phyloP scores from a whole-genome alignment of 2,888 invertebrate species.

The Agrotis ipsilon region DNA sequence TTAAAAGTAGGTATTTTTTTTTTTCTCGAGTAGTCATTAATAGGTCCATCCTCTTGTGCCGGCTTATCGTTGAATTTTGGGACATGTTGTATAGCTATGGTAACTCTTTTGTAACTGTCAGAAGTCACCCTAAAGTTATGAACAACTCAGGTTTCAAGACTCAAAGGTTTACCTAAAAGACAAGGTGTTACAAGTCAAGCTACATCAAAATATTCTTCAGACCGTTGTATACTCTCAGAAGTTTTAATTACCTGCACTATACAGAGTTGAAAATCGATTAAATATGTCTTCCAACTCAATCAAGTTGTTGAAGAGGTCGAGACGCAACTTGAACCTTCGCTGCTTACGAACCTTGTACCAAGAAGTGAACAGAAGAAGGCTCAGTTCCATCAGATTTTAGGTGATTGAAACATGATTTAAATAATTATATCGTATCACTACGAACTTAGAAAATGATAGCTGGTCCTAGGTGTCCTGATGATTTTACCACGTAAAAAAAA shows the following conservation, averaged over 20 bases:
- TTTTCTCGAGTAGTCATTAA: no score
- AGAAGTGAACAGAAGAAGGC: constrained; percentile 25
- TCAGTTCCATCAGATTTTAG: not conserved
- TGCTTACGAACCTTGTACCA: constrained; percentile 10
- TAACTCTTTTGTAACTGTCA: no score
- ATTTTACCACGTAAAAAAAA: no score
- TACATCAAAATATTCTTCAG: constrained; percentile 11
- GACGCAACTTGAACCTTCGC: constrained; percentile 47
- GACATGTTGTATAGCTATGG: no score
- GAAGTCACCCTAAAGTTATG: not conserved
- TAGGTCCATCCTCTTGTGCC: no score
- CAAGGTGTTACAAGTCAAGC: not conserved
- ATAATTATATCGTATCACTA: no score
- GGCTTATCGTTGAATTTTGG: no score
- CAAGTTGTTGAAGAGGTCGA: constrained; percentile 48
- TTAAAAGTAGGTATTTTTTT: no score
- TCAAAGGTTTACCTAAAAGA: not conserved
- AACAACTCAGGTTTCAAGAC: not conserved
- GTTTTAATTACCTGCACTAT: constrained; percentile 50
- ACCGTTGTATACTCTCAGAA: constrained; percentile 14
- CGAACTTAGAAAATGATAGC: no score
- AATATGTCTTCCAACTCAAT: constrained; percentile 59
- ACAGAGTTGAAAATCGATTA: constrained; percentile 60
- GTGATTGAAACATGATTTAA: not conserved
- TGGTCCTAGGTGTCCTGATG: no score